Base-by-base conservation (phyloP, 2,797 vertebrate genomes). In the Eulemur coronatus region DNA sequence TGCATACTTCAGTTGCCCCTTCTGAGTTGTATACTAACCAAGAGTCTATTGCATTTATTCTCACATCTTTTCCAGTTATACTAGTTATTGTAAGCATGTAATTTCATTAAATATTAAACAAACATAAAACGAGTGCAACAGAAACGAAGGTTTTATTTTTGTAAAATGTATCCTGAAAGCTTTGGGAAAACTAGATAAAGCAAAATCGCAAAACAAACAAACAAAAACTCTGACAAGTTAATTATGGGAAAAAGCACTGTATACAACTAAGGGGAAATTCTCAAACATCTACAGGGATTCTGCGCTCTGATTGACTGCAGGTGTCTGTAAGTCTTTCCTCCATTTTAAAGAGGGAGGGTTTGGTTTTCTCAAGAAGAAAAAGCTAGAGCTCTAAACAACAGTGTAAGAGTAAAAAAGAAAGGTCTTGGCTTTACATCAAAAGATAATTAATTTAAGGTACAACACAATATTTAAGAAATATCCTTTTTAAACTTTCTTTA, bases 101-200 rank as follows among this genome's bases (percentile, higher is more conserved):
- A 75, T 91, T 91, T 69, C 61, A 85, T 69, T 94, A 91, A 59
- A 65, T 93, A 91, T 85, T 70, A 48, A 84, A 46, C 43, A 91
- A 50, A 84, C 48, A 81, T 50, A 65, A 96, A 91, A 76, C 43
- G 5, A 91, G 48, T 46, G 1, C 2, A 50, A 20, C 46, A 87
- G 48, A 87, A 86, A 76, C 35, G 1, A 80, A 94, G 52, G 15
- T 35, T 94, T 78, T 52, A 33, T 82, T 75, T 87, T 89, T 97
- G 18, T 55, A 33, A 72, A 85, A 75, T n/a, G 4, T 78, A 65
- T 86, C 24, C 20, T 28, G 67, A 94, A 90, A 95, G 14, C 18
- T 67, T 96, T 35, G 18, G 41, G 12, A 18, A 95, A 95, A 41
- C 38, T 26, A 70, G 28, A 63, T 46, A 72, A 89, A 70, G 38